Evolutionary conservation across 2,888 invertebrate species (phyloP), one percentile per base, ranked within the genome.

Genomic region (Morpho achilles): DNA sequence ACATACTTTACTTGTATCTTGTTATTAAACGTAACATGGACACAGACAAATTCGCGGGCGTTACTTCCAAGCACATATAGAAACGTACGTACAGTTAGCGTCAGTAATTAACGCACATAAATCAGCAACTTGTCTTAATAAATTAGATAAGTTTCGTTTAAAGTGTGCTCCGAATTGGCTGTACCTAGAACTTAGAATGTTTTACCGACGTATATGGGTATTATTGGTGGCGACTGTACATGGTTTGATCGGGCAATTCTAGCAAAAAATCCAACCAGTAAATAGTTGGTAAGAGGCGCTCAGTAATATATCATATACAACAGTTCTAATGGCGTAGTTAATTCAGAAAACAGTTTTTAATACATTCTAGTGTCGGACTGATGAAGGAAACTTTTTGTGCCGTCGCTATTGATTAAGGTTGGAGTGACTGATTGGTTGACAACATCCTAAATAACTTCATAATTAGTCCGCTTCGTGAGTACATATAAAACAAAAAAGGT

Each of bases 231-330:
- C 43, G 23, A 54, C 42, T 42, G 46, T 57, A 62, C 59, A 54
- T 58, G 45, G 58, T 67, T 68, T 73, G 80, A 79, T 80, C 70
- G 73, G 77, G 80, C 75, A 80, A 79, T 79, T 62, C 58, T 41
- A 16, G 64, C 69, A 85, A 84, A 80, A 85, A 84, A 32, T 5
- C 5, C 32, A 32, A 69, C 39, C 16, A 59, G 56, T 55, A 42
- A 59, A 62, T 57, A 39, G 68, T 61, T 55, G 51, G 49, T 53
- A 59, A 62, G 61, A 66, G 58, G 59, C 61, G 69, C 67, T 70
- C 73, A 76, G 76, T 74, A 71, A 71, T 79, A 79, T 80, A 80
- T 80, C 76, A 81, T 80, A 83, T 82, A 32, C 79, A 78, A 66
- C 65, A 67, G 73, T 41, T 77, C 76, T 81, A 86, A 82, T 76